These are phyloP conservation scores for Brachyptera risi DNA, from an alignment of 2,888 invertebrate species.

Conservation along the genomic window DNA sequence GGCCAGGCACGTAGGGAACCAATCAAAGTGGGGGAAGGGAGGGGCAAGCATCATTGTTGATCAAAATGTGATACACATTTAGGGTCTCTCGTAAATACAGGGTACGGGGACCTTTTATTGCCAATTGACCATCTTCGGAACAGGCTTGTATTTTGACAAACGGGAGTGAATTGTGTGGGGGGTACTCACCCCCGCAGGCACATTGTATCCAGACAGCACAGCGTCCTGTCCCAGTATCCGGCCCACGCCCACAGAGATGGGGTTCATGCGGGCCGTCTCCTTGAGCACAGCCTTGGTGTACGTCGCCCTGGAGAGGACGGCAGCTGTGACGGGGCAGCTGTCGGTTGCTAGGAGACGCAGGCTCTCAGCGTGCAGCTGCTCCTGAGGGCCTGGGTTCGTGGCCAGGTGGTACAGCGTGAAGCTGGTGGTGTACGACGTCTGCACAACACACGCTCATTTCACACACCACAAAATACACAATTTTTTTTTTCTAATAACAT, in stretches of 20 bases:
- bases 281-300: slow-evolving; percentile 79
- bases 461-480: too few relatives aligned
- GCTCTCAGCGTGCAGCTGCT: slow-evolving; percentile 62
- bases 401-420: slow-evolving; percentile 79
- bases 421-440: slow-evolving; percentile 74
- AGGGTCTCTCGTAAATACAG: too few relatives aligned
- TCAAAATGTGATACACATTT: too few relatives aligned
- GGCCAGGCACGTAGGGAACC: too few relatives aligned
- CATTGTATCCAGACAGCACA: slow-evolving; percentile 64
- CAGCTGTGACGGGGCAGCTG: slow-evolving; percentile 52
- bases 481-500: too few relatives aligned
- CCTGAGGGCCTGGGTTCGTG: slow-evolving; percentile 62
- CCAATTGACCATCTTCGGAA: too few relatives aligned
- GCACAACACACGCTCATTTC: slow-evolving; percentile 43
- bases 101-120: too few relatives aligned
- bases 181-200: slow-evolving; percentile 74
- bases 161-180: too few relatives aligned
- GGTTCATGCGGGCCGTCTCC: slow-evolving; percentile 77
- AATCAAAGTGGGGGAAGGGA: too few relatives aligned
- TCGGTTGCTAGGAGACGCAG: slow-evolving; percentile 51
- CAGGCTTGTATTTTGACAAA: too few relatives aligned
- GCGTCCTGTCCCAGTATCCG: slow-evolving; percentile 66
- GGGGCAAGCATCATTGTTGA: too few relatives aligned
- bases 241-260: slow-evolving; percentile 79
- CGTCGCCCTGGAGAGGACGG: slow-evolving; percentile 56